Evolutionary conservation across 2,113 vertebrate species (phyloP).

Genomic region (human): GRCh38 chr16:61756001-61756500

Average conservation of each 20-base stretch:
- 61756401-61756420: not conserved
- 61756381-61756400: not conserved
- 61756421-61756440: not conserved
- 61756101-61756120: no score
- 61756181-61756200: not conserved
- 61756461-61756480: not conserved
- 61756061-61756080: no score
- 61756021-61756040: no score
- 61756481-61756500: not conserved
- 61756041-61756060: no score
- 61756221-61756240: not conserved
- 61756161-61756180: not conserved
- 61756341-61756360: not conserved
- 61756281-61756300: slow-evolving; percentile 1
- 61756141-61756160: not conserved
- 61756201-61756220: not conserved
- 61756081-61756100: no score
- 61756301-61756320: slow-evolving; percentile 25
- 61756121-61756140: not conserved
- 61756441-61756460: not conserved
- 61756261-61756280: not conserved
- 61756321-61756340: not conserved
- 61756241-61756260: not conserved
- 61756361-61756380: not conserved
- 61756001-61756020: no score